A percentile compares a stretch with the other conserved stretches of the same genome.
Conservation (phyloP, 2,888 invertebrate species). For the Lithophane semibrunnea region DNA sequence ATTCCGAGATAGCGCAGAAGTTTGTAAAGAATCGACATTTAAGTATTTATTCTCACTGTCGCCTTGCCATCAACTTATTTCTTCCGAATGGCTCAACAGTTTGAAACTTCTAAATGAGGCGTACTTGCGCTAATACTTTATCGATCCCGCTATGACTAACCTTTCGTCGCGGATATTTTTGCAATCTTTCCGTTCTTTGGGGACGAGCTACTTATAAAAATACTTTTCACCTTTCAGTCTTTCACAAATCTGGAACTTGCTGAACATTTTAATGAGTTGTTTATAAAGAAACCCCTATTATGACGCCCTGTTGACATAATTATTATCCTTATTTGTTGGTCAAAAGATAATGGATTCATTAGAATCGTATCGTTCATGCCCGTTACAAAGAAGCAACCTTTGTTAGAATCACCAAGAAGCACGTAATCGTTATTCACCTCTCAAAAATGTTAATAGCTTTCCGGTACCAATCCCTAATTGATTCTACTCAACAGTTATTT, state of each 20-base stretch:
- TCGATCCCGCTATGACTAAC: constrained; percentile 57
- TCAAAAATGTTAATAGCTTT: constrained; percentile 60
- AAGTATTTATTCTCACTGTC: constrained; percentile 49
- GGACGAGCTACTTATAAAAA: constrained; percentile 17
- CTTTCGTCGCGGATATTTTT: constrained; percentile 41
- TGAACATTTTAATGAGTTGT: constrained; percentile 4
- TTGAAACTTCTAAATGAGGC: constrained; percentile 54
- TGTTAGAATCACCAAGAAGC: constrained; percentile 35
- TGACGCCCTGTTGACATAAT: constrained; percentile 15
- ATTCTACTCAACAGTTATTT: constrained; percentile 32
- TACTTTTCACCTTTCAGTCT: constrained; percentile 29
- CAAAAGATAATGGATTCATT: constrained; percentile 21
- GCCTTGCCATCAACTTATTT: constrained; percentile 43
- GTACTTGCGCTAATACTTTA: constrained; percentile 55
- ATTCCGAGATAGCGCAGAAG: constrained; percentile 58
- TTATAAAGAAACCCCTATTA: not conserved
- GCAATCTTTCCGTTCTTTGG: constrained; percentile 28
- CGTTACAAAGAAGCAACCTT: constrained; percentile 41
- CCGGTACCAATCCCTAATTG: constrained; percentile 49
- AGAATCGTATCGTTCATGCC: constrained; percentile 30
- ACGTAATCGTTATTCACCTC: constrained; percentile 57
- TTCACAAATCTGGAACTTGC: not conserved
- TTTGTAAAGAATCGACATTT: constrained; percentile 56
- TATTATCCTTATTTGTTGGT: constrained; percentile 25
- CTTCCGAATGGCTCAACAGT: constrained; percentile 42